Evolutionary conservation across 2,113 vertebrate genomes (phyloP).

Genomic region (Gymnogyps californianus): DNA sequence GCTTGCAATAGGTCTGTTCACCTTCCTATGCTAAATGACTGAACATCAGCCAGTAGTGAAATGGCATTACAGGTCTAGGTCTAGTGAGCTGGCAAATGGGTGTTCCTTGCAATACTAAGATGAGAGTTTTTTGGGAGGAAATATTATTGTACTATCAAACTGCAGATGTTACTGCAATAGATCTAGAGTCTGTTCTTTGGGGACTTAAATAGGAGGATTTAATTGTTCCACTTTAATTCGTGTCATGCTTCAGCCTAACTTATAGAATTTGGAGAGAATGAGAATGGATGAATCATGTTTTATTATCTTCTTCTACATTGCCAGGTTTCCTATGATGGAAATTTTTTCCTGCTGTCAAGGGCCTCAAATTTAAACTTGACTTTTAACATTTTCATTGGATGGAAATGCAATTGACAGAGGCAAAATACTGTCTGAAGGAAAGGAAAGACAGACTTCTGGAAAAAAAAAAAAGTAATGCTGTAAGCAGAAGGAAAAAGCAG

Average conservation of each 20-base stretch:
- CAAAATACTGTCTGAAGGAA: background rate
- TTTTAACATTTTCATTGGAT: background rate
- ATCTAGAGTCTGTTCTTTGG: background rate
- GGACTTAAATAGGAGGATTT: background rate
- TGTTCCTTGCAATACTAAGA: background rate
- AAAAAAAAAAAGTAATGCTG: background rate
- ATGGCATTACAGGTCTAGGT: background rate
- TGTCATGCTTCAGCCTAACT: background rate
- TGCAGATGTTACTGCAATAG: background rate
- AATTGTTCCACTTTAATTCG: background rate
- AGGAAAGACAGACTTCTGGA: background rate
- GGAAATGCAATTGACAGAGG: background rate
- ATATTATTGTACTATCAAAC: background rate
- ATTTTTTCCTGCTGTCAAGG: background rate
- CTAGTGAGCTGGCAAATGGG: background rate
- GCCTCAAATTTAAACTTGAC: background rate
- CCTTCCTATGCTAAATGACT: background rate
- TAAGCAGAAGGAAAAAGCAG: background rate
- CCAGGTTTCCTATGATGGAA: background rate
- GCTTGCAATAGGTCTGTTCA: background rate
- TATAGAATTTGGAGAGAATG: background rate
- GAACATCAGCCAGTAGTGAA: background rate
- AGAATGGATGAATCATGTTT: background rate
- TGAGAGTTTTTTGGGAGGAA: background rate
- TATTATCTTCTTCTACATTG: background rate